A percentile compares a stretch with the other conserved stretches of the same genome.
These are phyloP conservation scores for Tetropium fuscum DNA, from an alignment of 2,888 invertebrate genomes.

Conservation along the genomic window DNA sequence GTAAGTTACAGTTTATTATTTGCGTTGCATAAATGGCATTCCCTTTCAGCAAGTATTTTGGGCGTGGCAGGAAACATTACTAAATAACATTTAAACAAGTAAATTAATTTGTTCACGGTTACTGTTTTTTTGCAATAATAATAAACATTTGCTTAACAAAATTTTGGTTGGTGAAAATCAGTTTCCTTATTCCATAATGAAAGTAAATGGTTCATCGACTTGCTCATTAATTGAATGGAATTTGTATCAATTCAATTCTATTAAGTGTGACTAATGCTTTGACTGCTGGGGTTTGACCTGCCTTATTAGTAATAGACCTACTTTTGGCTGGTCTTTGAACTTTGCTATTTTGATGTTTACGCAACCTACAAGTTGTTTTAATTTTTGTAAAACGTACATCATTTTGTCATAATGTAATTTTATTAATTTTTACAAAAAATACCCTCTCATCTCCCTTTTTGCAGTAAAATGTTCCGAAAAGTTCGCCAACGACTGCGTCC, in stretches of 20 bases:
- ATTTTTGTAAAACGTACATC: too few relatives aligned
- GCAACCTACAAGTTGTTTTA: too few relatives aligned
- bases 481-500: conserved; percentile 89
- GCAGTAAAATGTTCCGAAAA: conserved; percentile 81
- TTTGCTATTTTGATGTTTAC: background rate
- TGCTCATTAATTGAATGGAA: conserved; percentile 8
- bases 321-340: background rate
- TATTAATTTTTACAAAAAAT: too few relatives aligned
- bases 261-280: conserved; percentile 20
- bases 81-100: too few relatives aligned
- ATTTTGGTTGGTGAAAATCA: too few relatives aligned
- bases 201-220: conserved; percentile 6
- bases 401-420: too few relatives aligned
- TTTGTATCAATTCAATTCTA: conserved; percentile 17
- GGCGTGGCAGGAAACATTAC: too few relatives aligned
- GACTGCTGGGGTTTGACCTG: background rate
- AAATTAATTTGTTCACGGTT: too few relatives aligned
- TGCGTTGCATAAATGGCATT: background rate
- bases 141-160: too few relatives aligned
- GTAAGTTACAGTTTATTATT: conserved; percentile 20
- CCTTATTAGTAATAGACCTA: conserved; percentile 12
- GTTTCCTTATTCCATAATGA: background rate
- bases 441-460: too few relatives aligned
- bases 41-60: too few relatives aligned
- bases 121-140: too few relatives aligned